Evolutionary conservation across 2,888 invertebrate genomes (phyloP), one percentile per base, ranked within the genome.

Genomic region (Uloborus plumipes): DNA sequence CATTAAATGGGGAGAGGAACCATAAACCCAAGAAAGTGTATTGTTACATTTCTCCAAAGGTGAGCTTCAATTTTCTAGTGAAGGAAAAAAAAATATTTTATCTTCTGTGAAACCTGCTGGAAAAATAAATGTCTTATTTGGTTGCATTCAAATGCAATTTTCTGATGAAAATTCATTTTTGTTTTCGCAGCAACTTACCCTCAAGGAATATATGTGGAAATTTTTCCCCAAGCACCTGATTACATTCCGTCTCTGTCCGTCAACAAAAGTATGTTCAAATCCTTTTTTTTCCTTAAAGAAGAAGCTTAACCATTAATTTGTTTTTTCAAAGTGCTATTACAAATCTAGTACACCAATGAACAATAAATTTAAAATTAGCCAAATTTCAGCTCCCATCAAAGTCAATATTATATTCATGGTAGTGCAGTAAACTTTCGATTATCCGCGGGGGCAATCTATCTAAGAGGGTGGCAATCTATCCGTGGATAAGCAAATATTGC

Each of bases 161-260:
- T 53, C 14, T 58, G n/a, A 15, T 58, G 15, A 3, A 70, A n/a
- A n/a, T n/a, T n/a, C 47, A 51, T 71, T 50, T 73, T 75, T 65
- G 81, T 73, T 84, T 59, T 87, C 88, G 73, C 87, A 89, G 90
- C 97, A 95, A 91, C 91, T 98, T 86, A 95, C 95, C 78, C 92
- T 98, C 88, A 97, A 97, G 90, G 97, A 98, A 90, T 95, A 95
- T 91, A 92, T 97, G 87, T 91, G 97, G 87, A 96, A 95, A 90
- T 94, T 98, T 89, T 95, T 97, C 88, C 97, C 96, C 73, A 97
- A 96, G 90, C 92, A 96, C 87, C 92, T 97, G 87, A 95, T 94
- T 82, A 95, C 96, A 53, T 97, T 96, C 90, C 92, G 97, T 53
- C 92, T 98, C 75, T 97, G 97, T 89, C 97, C 97, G 22, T 96